A percentile compares a stretch with the other conserved stretches of the same genome.
Evolutionary conservation across 64 coral and sea anemone genomes (phyloP).

Genomic region (Pocillopora damicornis): DNA sequence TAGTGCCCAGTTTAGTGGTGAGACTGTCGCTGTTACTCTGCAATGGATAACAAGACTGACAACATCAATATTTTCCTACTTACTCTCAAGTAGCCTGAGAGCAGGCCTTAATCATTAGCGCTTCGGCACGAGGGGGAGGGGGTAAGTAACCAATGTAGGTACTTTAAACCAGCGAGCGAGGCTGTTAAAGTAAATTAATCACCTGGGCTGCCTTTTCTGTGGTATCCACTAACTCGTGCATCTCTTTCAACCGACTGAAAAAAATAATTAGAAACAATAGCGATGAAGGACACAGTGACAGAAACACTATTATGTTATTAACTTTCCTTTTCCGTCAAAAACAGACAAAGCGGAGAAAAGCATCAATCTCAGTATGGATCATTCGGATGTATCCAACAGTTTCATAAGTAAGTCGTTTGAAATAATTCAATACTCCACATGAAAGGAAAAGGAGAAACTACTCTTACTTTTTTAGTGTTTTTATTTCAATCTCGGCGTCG

Average conservation of each 20-base stretch:
- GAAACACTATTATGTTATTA: no score
- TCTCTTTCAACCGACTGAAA: slow-evolving; percentile 55
- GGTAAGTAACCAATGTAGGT: not conserved
- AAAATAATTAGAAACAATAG: not conserved
- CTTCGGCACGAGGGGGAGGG: no score
- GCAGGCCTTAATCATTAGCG: no score
- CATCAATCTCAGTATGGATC: no score
- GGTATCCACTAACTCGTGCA: slow-evolving; percentile 65
- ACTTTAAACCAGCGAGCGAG: not conserved
- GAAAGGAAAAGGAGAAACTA: not conserved
- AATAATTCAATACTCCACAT: no score
- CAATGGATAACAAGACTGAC: not conserved
- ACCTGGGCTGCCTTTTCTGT: slow-evolving; percentile 62
- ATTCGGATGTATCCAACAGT: no score
- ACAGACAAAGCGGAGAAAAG: no score
- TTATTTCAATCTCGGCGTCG: slow-evolving; percentile 27
- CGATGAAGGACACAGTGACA: no score
- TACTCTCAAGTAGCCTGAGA: no score
- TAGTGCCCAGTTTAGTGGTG: slow-evolving; percentile 50
- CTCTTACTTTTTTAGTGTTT: slow-evolving; percentile 19
- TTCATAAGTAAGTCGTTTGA: no score
- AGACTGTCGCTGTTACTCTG: slow-evolving; percentile 62
- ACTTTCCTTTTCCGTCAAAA: no score
- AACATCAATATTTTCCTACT: no score
- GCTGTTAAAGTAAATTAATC: not conserved